Base-by-base conservation (phyloP, 2,797 vertebrate species). In the Protosalanx chinensis region DNA sequence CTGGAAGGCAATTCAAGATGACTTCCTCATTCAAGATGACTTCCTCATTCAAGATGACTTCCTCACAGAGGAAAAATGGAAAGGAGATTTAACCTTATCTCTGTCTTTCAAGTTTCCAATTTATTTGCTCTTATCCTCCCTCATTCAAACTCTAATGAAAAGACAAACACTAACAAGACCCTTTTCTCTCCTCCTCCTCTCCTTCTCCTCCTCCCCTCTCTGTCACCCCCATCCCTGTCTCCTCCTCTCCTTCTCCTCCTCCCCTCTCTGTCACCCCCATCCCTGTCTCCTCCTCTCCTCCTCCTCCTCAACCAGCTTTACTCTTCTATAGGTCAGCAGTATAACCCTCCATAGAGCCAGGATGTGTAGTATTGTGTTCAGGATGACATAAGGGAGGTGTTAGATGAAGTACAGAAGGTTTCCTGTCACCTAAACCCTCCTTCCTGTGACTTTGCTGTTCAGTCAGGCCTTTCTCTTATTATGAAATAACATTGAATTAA, bases 401-500 rank as follows among this genome's bases (percentile, higher is more conserved):
- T 37, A 49, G 53, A 71, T 75, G 32, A 68, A 51, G 46, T 67
- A 20, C 15, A 35, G 72, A 33, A 76, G 68, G 62, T 71, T 81
- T 27, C 27, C 35, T 49, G 29, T 64, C 33, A 71, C 35, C 51
- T 74, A 3, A 66, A 51, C 51, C 35, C 46, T 20, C 10, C 71
- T 4, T 1, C 18, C 18, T 49, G 56, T 76, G 71, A 81, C 74
- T 77, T 68, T 72, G 66, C 69, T 1, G 56, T 16, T 56, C n/a
- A 82, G 71, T 71, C 65, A 58, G 59, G 64, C 72, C 66, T 79
- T 76, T 71, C 60, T 83, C 79, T 72, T 77, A 72, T 72, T 77
- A 72, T 67, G 49, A 75, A 76, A 77, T 69, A 85, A 79, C 66
- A 66, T 56, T 72, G 74, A 81, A 78, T 87, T 78, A 70, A 86